Evolutionary conservation across 2,888 invertebrate genomes (phyloP), one percentile per base, ranked within the genome.

Genomic region (Drepana falcataria): DNA sequence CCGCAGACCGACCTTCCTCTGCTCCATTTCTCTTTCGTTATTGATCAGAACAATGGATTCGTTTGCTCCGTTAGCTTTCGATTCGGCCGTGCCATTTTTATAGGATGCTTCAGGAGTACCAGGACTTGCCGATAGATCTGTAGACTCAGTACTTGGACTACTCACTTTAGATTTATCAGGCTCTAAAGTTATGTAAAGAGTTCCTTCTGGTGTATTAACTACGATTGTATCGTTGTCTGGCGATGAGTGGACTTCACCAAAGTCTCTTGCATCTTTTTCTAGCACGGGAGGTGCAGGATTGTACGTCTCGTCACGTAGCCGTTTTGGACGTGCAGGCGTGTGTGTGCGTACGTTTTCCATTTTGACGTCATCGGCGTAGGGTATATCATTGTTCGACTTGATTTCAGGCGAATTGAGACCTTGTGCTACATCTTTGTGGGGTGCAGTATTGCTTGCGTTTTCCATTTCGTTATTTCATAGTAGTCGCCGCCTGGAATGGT

Each of bases 121-220:
- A 9, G 78, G 75, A 60, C 69, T 78, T 2, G 65, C 57, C 44
- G 58, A 34, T 68, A 70, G 59, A 63, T 76, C 63, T 4, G 60
- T 66, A 3, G 74, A 75, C 48, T 71, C 66, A 21, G 78, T 79
- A 53, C 68, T 75, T 0, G 78, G 77, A 58, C 78, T 80, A 5
- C 68, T 71, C 0, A 75, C 71, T 53, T 71, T 83, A 6, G 68
- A 64, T 35, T 76, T 70, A 56, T 88, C 87, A 34, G 87, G 87
- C 52, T 90, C 87, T 67, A 91, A 65, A 47, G 90, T 91, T 35
- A 91, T 88, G 35, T 91, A 91, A 2, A 91, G 68, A 4, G 85
- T 89, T 7, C 90, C 90, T 80, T 91, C 90, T 52, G 90, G 89
- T 2, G 90, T 91, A 55, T 89, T 83, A 0, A 91, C 86, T 44